Evolutionary conservation across 2,797 vertebrate species (phyloP).

Genomic region (Squalus acanthias): DNA sequence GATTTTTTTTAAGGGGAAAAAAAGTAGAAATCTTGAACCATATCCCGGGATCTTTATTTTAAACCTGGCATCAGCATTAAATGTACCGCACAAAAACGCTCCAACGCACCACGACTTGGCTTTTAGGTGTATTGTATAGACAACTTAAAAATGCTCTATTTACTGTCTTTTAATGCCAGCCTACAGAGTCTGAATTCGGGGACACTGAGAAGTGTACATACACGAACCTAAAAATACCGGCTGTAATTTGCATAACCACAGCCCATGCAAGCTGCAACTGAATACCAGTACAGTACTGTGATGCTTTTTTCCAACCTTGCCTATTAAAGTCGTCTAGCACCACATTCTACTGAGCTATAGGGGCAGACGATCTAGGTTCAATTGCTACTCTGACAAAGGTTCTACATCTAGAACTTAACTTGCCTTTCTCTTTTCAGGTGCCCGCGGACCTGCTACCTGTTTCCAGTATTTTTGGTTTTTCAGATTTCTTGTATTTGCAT

Average conservation of each 20-base stretch:
- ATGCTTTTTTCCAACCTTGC: neutral
- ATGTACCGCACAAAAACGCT: neutral
- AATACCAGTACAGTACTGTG: neutral
- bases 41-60: neutral
- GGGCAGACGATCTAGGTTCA: neutral
- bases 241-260: conserved; percentile 3
- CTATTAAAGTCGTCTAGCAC: neutral
- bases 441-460: neutral
- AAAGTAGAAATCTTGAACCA: neutral
- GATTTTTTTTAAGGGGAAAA: neutral
- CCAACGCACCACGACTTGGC: neutral
- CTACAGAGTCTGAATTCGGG: neutral
- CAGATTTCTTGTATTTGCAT: neutral
- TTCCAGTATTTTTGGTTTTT: neutral
- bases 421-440: neutral
- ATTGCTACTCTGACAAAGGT: neutral
- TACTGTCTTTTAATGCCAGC: neutral
- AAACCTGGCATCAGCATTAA: neutral
- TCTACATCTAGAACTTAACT: neutral
- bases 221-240: neutral
- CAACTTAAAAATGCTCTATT: neutral
- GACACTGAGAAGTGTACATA: neutral
- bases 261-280: neutral
- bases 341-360: neutral
- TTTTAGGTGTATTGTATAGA: neutral